Evolutionary conservation across 2,888 invertebrate genomes (phyloP).

Genomic region (Caenorhabditis doughertyi): DNA sequence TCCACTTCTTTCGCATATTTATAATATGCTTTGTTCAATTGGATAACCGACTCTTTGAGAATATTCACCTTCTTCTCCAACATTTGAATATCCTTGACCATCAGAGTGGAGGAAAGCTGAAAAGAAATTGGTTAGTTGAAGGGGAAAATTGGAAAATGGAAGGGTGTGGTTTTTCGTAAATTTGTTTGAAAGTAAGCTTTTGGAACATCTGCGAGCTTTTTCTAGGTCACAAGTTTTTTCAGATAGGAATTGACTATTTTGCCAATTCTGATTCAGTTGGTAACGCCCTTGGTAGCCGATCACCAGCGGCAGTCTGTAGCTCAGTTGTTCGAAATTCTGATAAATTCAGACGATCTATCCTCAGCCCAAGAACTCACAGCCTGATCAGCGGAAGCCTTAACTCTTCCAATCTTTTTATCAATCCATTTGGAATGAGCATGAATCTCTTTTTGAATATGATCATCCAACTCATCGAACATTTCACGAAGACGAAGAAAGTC

Average conservation of each 20-base stretch:
- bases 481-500: constrained; percentile 31
- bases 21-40: constrained; percentile 47
- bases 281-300: no score
- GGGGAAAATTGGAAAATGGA: background rate
- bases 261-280: no score
- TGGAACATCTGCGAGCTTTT: no score
- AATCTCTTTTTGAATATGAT: constrained; percentile 13
- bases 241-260: no score
- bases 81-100: constrained; percentile 48
- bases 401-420: constrained; percentile 19
- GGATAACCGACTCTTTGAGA: constrained; percentile 48
- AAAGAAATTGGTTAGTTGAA: background rate
- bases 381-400: constrained; percentile 30
- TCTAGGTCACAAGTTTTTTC: no score
- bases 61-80: constrained; percentile 58
- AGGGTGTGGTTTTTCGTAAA: no score
- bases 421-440: constrained; percentile 38
- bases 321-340: no score
- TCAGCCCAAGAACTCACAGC: constrained; percentile 28
- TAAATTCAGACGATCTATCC: no score
- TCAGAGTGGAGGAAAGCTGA: constrained; percentile 39
- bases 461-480: constrained; percentile 42
- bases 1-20: constrained; percentile 42
- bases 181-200: no score
- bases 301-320: no score